These are phyloP conservation scores for Gastracanthus pulcherrimus DNA, from an alignment of 2,888 invertebrate species.

Conservation along the genomic window DNA sequence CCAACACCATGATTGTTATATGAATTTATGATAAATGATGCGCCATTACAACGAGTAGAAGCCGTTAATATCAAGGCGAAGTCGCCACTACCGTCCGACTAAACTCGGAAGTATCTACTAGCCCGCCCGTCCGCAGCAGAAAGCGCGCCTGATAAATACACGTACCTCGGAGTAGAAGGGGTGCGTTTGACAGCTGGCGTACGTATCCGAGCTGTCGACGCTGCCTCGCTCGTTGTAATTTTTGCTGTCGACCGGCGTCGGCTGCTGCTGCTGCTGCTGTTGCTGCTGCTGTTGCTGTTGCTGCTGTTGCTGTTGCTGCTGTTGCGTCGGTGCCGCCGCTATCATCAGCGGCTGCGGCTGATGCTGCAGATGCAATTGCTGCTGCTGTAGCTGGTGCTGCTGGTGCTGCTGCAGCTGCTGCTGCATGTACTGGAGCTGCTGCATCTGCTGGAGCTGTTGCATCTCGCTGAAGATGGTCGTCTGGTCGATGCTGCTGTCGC, in stretches of 20 bases:
- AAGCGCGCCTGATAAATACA: neutral
- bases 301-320: constrained; percentile 46
- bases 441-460: constrained; percentile 55
- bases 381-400: constrained; percentile 47
- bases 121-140: neutral
- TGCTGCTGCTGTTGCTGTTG: constrained; percentile 19
- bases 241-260: constrained; percentile 56
- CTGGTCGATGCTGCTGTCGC: constrained; percentile 79
- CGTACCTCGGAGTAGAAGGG: constrained; percentile 89
- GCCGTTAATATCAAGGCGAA: too few relatives aligned
- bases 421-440: constrained; percentile 46
- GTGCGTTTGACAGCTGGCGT: constrained; percentile 97
- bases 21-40: too few relatives aligned
- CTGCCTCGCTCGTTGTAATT: constrained; percentile 77
- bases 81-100: too few relatives aligned
- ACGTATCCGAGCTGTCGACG: constrained; percentile 92
- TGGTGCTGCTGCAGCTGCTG: constrained; percentile 18
- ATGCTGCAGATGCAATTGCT: constrained; percentile 66
- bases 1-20: too few relatives aligned
- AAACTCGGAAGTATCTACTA: constrained; percentile 18
- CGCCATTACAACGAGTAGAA: too few relatives aligned
- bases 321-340: constrained; percentile 14
- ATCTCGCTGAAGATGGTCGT: constrained; percentile 66
- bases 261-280: constrained; percentile 42
- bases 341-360: constrained; percentile 64